Conservation (phyloP, 2,797 vertebrate species). For the Emydoidea blandingii region DNA sequence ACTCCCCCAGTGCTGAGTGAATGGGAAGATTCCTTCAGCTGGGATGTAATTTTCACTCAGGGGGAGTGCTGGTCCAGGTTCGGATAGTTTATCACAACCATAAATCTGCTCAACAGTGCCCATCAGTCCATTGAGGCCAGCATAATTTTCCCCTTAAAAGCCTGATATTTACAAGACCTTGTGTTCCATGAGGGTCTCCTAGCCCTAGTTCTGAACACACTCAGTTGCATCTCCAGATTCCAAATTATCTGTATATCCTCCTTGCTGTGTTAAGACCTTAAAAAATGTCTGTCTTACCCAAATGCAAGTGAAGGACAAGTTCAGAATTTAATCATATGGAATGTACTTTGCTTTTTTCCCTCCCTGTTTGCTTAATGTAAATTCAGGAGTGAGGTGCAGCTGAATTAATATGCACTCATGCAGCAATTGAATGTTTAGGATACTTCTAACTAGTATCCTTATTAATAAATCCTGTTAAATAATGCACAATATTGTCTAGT, state of each 20-base stretch:
- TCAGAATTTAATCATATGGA: background rate
- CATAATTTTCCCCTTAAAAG: background rate
- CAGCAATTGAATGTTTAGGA: background rate
- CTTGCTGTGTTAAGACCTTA: too few relatives aligned
- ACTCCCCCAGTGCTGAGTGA: conserved; percentile 32
- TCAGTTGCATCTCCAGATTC: background rate
- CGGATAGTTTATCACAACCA: background rate
- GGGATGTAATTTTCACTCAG: background rate
- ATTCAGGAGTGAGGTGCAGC: background rate
- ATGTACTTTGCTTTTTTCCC: background rate
- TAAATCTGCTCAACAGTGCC: background rate
- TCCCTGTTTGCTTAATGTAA: background rate
- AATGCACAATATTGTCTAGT: background rate
- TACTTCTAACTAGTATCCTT: background rate
- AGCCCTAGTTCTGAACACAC: background rate
- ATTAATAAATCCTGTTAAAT: background rate
- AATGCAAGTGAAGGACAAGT: too few relatives aligned
- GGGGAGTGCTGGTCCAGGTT: background rate
- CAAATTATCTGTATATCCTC: background rate
- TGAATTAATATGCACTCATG: background rate
- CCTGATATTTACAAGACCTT: background rate
- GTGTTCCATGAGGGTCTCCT: background rate
- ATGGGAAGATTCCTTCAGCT: background rate
- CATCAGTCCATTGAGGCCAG: background rate
- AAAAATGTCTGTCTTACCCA: background rate